phyloP scores from a whole-genome alignment of 2,888 invertebrate species.

The Zootermopsis nevadensis region DNA sequence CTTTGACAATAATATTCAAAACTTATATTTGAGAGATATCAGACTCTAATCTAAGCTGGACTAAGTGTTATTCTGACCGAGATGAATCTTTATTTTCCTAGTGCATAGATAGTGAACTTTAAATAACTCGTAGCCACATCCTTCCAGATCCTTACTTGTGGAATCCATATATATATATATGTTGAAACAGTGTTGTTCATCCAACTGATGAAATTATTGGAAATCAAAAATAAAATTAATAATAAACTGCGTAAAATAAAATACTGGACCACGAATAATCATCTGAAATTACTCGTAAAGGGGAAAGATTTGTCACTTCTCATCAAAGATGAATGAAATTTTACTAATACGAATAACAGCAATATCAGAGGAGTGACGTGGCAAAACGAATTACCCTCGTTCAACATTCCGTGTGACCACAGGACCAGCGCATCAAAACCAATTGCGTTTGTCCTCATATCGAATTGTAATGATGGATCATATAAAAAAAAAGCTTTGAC shows the following conservation, averaged over 20 bases:
- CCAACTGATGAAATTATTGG: neutral
- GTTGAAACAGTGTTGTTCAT: neutral
- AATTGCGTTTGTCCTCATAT: conserved; percentile 1
- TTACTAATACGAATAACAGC: neutral
- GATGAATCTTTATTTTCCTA: too few species aligned
- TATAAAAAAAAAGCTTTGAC: conserved; percentile 10
- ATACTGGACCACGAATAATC: neutral
- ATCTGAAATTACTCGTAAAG: neutral
- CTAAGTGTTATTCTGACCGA: too few species aligned
- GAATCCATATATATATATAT: neutral
- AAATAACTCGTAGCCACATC: neutral
- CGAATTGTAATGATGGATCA: conserved; percentile 3
- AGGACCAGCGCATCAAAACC: conserved; percentile 16
- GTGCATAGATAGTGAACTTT: too few species aligned
- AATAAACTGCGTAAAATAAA: neutral
- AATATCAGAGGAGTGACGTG: neutral
- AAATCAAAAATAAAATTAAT: neutral
- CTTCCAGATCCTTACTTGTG: neutral
- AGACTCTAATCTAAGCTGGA: too few species aligned
- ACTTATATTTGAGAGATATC: too few species aligned
- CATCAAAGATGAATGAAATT: neutral
- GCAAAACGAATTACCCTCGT: neutral
- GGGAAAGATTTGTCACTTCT: neutral
- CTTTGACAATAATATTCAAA: too few species aligned
- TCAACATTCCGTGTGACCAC: neutral